Conservation (phyloP, 2,797 vertebrate species). For the Gobionotothen gibberifrons region DNA sequence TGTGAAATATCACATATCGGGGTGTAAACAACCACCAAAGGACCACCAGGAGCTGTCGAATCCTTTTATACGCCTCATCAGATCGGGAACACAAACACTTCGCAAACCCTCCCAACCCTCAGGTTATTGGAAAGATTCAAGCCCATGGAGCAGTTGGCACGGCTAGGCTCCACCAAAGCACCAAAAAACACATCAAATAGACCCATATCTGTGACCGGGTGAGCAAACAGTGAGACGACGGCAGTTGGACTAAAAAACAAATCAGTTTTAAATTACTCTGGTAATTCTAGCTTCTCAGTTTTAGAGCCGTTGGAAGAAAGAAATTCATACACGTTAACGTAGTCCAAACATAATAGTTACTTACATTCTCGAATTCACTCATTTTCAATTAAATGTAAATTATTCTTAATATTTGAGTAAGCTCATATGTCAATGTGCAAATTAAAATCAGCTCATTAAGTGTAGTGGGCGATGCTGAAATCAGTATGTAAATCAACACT, state of each 20-base stretch:
- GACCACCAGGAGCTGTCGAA: constrained; percentile 65
- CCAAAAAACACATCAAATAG: constrained; percentile 61
- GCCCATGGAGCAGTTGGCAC: constrained; percentile 61
- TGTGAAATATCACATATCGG: constrained; percentile 59
- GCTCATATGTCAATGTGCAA: constrained; percentile 60
- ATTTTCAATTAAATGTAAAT: constrained; percentile 62
- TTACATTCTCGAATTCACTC: constrained; percentile 43
- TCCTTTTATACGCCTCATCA: constrained; percentile 67
- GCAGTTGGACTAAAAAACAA: constrained; percentile 26
- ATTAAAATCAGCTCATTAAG: constrained; percentile 66
- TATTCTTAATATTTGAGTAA: constrained; percentile 52
- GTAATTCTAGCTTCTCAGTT: constrained; percentile 42
- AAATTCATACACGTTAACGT: constrained; percentile 42
- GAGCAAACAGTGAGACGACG: constrained; percentile 39
- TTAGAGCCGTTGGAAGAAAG: constrained; percentile 37
- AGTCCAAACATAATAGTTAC: constrained; percentile 39
- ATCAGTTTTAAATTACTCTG: constrained; percentile 25
- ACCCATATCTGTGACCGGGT: constrained; percentile 49
- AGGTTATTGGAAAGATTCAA: constrained; percentile 67
- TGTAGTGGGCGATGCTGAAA: constrained; percentile 51
- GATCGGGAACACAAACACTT: constrained; percentile 54
- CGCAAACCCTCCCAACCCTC: constrained; percentile 56
- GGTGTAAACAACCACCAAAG: constrained; percentile 61
- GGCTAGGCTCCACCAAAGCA: constrained; percentile 52
- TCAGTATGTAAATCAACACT: constrained; percentile 56